Base-by-base conservation (phyloP, 2,888 invertebrate species). In the Andrena trimmerana region DNA sequence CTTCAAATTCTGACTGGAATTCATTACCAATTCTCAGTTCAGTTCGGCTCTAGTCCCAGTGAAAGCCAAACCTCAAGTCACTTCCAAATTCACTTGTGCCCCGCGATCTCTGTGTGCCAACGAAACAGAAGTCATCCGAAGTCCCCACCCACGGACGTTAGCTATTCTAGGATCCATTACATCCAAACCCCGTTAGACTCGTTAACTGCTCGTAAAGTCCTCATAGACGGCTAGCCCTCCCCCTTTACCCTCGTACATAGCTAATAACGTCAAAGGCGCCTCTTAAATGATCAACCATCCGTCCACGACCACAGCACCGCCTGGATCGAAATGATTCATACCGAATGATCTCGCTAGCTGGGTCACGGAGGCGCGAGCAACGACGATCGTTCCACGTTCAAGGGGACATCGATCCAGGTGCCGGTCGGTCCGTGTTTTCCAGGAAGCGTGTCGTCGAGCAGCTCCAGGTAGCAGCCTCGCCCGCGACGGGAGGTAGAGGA, bases 361-460 rank as follows among this genome's bases (percentile, higher is more conserved):
- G 54, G 60, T 33, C 72, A 57, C 70, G n/a, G 27, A 52, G 59
- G 59, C 27, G 73, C 78, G 24, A 24, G 76, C 80, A 85, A 85
- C 70, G 78, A 73, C 76, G 86, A 85, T 88, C 86, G 79, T 81
- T 78, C 68, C 76, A 76, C 73, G 76, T 76, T 74, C 65, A 57
- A 78, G 73, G 67, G 69, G 65, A 67, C 84, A 83, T 87, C 81
- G 85, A 88, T 79, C 70, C 73, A 29, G 36, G n/a, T 24, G 72
- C 60, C 24, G 52, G 27, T 20, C 7, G 66, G 70, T 60, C 10
- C 52, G 66, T 70, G 66, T 71, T 79, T 86, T 81, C 84, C 77
- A 57, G 67, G 79, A 86, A 86, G 42, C 74, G 59, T 63, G 69
- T 76, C 69, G 52, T 57, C 48, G 60, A 24, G 29, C n/a, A 27